A percentile compares a stretch with the other conserved stretches of the same genome.
These are phyloP conservation scores for Camponotus pennsylvanicus DNA, from an alignment of 1,140 invertebrate species.

Conservation along the genomic window DNA sequence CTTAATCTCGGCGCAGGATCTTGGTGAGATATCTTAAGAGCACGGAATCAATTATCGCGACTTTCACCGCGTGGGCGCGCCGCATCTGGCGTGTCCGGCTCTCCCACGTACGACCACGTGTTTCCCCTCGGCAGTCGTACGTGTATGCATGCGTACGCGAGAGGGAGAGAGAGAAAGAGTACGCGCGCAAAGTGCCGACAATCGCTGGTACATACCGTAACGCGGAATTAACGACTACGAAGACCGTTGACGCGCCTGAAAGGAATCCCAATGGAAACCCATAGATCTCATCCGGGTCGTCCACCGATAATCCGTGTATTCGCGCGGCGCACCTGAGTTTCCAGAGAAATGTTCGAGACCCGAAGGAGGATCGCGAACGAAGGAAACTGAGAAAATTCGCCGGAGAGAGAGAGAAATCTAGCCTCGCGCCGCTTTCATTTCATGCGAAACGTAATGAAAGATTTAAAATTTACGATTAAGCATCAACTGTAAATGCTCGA, in stretches of 20 bases:
- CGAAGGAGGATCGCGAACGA: not conserved
- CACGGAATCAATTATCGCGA: slow-evolving; percentile 82
- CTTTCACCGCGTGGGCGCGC: slow-evolving; percentile 83
- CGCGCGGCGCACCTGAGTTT: slow-evolving; percentile 33
- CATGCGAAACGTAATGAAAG: slow-evolving; percentile 12
- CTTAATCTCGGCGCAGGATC: slow-evolving; percentile 78
- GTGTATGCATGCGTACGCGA: not conserved
- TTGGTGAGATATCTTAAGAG: slow-evolving; percentile 80
- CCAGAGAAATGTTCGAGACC: slow-evolving; percentile 7
- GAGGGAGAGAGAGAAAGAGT: not conserved
- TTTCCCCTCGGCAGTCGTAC: slow-evolving; percentile 8
- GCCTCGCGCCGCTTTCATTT: slow-evolving; percentile 23
- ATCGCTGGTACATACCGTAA: slow-evolving; percentile 50
- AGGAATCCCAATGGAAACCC: slow-evolving; percentile 53
- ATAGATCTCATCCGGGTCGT: slow-evolving; percentile 20
- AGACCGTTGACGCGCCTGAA: slow-evolving; percentile 55
- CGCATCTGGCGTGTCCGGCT: slow-evolving; percentile 75
- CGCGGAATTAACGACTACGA: slow-evolving; percentile 68
- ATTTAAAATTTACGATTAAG: not conserved
- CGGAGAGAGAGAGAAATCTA: slow-evolving; percentile 36
- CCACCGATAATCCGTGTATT: slow-evolving; percentile 33
- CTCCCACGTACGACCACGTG: slow-evolving; percentile 72
- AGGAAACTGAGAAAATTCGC: slow-evolving; percentile 17
- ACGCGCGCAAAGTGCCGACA: slow-evolving; percentile 49
- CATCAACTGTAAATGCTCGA: not conserved